Percentiles rank a stretch among this genome's conserved stretches.
phyloP scores from a whole-genome alignment of 2,113 vertebrate genomes.

The Copsychus sechellarum region DNA sequence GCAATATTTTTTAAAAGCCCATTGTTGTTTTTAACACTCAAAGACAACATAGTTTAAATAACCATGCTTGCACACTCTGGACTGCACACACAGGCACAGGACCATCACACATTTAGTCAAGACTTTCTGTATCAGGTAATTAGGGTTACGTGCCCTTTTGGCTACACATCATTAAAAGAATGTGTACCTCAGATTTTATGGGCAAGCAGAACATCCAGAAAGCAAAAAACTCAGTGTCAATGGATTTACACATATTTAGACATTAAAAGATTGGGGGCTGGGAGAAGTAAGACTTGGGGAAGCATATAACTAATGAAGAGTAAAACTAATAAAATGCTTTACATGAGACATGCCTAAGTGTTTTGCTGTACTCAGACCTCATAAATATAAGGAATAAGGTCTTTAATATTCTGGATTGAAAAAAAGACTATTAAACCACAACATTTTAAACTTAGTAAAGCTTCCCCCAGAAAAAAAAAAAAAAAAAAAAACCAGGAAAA shows the following conservation, averaged over 20 bases:
- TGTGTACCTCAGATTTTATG: neutral
- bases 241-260: neutral
- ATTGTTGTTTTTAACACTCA: neutral
- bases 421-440: neutral
- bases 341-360: neutral
- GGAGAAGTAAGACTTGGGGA: neutral
- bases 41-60: neutral
- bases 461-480: neutral
- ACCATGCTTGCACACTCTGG: neutral
- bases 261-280: neutral
- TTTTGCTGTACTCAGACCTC: neutral
- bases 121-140: neutral
- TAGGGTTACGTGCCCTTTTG: neutral
- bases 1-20: neutral
- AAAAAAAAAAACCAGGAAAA: accelerated
- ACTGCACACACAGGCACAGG: neutral
- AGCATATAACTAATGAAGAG: neutral
- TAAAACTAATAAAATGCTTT: neutral
- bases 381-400: neutral
- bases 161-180: neutral
- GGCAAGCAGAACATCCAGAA: neutral
- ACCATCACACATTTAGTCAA: neutral
- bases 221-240: neutral
- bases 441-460: neutral
- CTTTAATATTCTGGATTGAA: neutral